Base-by-base conservation (phyloP, 1,140 invertebrate species). In the Sarcophaga peregrina region DNA sequence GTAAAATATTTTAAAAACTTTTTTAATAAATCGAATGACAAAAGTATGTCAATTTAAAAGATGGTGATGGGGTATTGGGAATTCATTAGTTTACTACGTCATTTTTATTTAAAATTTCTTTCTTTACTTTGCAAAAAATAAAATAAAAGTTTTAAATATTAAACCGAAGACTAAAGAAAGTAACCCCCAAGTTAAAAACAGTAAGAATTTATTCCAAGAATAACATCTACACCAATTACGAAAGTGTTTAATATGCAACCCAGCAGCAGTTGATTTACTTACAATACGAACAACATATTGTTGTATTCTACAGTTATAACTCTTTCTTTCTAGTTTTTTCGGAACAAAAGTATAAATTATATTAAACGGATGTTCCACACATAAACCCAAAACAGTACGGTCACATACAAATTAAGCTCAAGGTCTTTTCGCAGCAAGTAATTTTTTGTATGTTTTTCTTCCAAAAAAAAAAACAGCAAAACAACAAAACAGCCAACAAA, bases 321-420 rank as follows among this genome's bases (percentile, higher is more conserved):
- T 75, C 45, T 75, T 75, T 75, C 46, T n/a, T n/a, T n/a, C n/a
- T n/a, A n/a, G n/a, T n/a, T n/a, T n/a, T n/a, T n/a, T n/a, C n/a
- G n/a, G n/a, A n/a, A n/a, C n/a, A n/a, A n/a, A n/a, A n/a, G n/a
- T n/a, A n/a, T n/a, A n/a, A n/a, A n/a, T n/a, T 47, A 76, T 76
- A 76, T 17, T 8, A 17, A 76, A 76, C 13, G 74, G 47, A 48
- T 76, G 74, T 48, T 76, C 46, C 74, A 76, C 62, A 47, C 15
- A 48, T 46, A 68, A n/a, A 58, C 13, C n/a, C n/a, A 58, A 11
- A 58, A 15, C 11, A 11, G 15, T n/a, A 11, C 54, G 6, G 11
- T 37, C 73, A 46, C 45, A 74, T 5, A 74, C 25, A 76, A 76
- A 76, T 76, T 76, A 76, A 76, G 74, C 46, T 76, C 45, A 76